phyloP scores from a whole-genome alignment of 2,113 vertebrate species.

The Camelus bactrianus region DNA sequence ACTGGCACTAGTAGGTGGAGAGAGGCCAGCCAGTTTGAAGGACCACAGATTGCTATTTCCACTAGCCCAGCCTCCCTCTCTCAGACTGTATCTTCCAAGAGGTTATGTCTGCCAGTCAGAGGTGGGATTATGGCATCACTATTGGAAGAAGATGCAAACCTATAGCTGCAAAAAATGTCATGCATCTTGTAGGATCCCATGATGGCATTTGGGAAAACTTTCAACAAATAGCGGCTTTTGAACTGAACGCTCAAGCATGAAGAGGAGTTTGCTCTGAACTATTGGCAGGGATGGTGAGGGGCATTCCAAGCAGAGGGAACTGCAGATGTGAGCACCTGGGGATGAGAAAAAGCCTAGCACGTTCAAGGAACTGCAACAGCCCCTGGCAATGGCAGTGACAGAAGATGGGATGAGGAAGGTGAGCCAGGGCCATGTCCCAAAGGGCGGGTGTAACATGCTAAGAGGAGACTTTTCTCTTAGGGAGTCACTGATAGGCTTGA shows the following conservation, averaged over 20 bases:
- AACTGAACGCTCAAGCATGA: neutral
- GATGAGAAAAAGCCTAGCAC: neutral
- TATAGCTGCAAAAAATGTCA: neutral
- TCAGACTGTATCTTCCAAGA: neutral
- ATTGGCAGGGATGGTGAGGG: neutral
- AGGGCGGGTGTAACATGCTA: neutral
- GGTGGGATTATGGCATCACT: no score
- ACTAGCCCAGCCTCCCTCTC: neutral
- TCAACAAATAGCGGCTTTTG: neutral
- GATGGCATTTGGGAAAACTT: neutral
- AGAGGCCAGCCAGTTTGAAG: neutral
- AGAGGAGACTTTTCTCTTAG: neutral
- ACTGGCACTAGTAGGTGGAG: neutral
- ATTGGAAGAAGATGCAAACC: neutral
- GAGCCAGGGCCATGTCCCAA: neutral
- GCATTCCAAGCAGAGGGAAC: no score
- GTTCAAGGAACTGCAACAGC: neutral
- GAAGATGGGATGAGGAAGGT: no score
- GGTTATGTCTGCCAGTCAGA: neutral
- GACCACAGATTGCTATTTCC: neutral
- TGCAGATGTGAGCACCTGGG: rapidly evolving
- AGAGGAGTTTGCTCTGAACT: neutral
- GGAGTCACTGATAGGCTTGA: neutral
- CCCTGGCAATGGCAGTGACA: neutral
- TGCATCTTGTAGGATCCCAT: neutral